Evolutionary conservation across 1,140 invertebrate species (phyloP), one percentile per base, ranked within the genome.

Genomic region (Leptinotarsa defecta): DNA sequence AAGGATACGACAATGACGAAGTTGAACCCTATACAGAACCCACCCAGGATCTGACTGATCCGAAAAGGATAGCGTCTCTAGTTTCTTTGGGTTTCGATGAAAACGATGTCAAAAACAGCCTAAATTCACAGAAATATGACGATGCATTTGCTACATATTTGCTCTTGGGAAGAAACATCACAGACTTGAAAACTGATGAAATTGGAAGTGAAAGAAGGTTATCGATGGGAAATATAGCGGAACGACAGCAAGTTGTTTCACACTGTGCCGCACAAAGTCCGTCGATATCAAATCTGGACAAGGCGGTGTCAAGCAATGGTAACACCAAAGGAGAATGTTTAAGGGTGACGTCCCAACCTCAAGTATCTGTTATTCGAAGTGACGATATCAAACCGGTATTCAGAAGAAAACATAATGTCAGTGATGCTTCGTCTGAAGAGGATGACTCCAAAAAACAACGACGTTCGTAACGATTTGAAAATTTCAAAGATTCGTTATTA

Each of bases 21-120:
- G 89, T 99, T 72, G 95, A 98, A 88, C 98, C 98, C 70, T 99
- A 95, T 89, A 89, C 95, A 81, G 98, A 99, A 89, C 97, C 97
- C 76, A 92, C 95, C 87, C 91, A 95, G 85, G 97, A 99, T 90
- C 94, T 96, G 87, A 95, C 94, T 87, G 98, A 99, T 89, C 93
- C 95, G 85, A 94, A 97, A 88, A 91, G 97, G 91, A 99, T 99
- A 93, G 96, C 98, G 88, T 93, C 95, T 81, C 90, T 99, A 86
- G 93, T 96, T 79, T 94, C 92, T 85, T 92, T 99, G 91, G 98
- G 98, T 76, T 99, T 98, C 87, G 94, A 92, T 84, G 90, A 95
- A 85, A 92, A 92, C 85, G 95, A 6, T 6, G 27, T 34, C 5
- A 34, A 8, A 8, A 8, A 8, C 6, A 5, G 4, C 6, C 6